Conservation (phyloP, 2,888 invertebrate species). For the Drosophila pullipes region DNA sequence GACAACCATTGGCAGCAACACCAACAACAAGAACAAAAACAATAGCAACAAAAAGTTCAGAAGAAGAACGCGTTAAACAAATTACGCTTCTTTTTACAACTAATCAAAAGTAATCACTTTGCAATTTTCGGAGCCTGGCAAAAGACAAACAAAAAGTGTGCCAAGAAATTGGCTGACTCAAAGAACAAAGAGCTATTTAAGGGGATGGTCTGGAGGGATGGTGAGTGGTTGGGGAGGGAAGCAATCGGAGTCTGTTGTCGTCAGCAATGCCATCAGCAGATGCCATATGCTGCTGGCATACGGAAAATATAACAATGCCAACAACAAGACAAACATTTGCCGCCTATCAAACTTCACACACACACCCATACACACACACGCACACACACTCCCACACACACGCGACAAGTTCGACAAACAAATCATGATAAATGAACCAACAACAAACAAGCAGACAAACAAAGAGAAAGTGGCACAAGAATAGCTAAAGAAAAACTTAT, state of each 20-base stretch:
- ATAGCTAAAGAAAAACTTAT: constrained; percentile 61
- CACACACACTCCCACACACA: constrained; percentile 17
- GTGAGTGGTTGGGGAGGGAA: too few relatives aligned
- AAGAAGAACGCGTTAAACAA: constrained; percentile 63
- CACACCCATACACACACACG: constrained; percentile 26
- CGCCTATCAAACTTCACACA: constrained; percentile 69
- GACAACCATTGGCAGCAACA: constrained; percentile 41
- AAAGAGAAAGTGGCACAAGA: constrained; percentile 55
- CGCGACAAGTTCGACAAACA: constrained; percentile 77
- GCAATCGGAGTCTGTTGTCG: constrained; percentile 22
- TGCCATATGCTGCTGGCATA: constrained; percentile 75
- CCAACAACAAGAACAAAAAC: constrained; percentile 13
- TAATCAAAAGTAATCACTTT: constrained; percentile 82
- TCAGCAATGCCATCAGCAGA: constrained; percentile 62
- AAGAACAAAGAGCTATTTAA: constrained; percentile 57
- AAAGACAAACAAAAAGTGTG: constrained; percentile 78
- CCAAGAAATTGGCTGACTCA: constrained; percentile 67
- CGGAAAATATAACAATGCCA: constrained; percentile 53
- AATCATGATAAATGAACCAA: constrained; percentile 82
- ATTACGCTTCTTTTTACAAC: constrained; percentile 80
- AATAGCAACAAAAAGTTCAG: constrained; percentile 5
- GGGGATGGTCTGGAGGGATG: neutral
- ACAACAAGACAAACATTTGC: constrained; percentile 73
- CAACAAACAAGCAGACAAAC: constrained; percentile 70
- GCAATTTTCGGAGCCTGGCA: constrained; percentile 68